These are phyloP conservation scores for Calliphora vomitoria DNA, from an alignment of 2,888 invertebrate species.

Conservation along the genomic window DNA sequence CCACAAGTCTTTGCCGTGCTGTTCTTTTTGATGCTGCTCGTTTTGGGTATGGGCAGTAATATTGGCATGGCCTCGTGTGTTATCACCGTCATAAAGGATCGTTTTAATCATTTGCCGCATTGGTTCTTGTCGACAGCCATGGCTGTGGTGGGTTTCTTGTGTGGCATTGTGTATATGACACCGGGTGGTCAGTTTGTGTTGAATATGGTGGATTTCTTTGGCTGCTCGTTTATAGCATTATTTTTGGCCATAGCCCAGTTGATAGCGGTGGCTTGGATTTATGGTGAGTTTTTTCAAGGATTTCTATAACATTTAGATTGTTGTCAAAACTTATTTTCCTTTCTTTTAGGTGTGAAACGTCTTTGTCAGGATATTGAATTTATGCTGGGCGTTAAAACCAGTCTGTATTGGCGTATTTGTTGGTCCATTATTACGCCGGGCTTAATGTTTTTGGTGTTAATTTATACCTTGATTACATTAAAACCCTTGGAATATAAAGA, in stretches of 20 bases:
- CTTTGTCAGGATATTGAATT: constrained; percentile 91
- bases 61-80: constrained; percentile 85
- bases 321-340: neutral
- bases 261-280: constrained; percentile 90
- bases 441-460: constrained; percentile 88
- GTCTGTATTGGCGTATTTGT: constrained; percentile 91
- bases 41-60: constrained; percentile 86
- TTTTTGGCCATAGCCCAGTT: constrained; percentile 89
- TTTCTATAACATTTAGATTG: neutral
- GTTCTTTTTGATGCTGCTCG: constrained; percentile 86
- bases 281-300: constrained; percentile 85
- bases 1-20: constrained; percentile 86
- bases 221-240: constrained; percentile 90
- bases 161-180: constrained; percentile 88
- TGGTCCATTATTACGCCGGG: constrained; percentile 91
- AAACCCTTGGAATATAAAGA: constrained; percentile 87
- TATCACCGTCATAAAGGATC: constrained; percentile 85
- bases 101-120: constrained; percentile 83
- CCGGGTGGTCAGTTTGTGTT: constrained; percentile 90
- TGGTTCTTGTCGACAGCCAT: constrained; percentile 86
- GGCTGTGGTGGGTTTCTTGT: constrained; percentile 85
- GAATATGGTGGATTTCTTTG: constrained; percentile 90
- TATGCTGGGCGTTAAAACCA: constrained; percentile 88
- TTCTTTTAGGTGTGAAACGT: constrained; percentile 86
- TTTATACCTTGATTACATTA: constrained; percentile 88